These are phyloP conservation scores for Tenthredo amoena DNA, from an alignment of 2,888 invertebrate genomes.

Conservation along the genomic window DNA sequence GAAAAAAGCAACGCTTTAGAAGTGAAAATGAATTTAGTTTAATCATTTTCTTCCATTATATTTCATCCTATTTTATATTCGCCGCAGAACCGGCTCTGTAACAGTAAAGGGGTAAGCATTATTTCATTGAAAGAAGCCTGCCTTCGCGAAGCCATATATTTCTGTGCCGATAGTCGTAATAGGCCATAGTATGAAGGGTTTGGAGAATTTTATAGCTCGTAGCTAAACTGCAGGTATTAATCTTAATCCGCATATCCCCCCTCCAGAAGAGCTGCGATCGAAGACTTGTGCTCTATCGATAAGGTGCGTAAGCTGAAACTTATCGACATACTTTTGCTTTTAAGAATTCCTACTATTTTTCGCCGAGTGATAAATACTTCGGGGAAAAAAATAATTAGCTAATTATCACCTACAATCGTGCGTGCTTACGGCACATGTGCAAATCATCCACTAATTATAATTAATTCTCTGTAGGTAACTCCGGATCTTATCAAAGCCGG, in stretches of 20 bases:
- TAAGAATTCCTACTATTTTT: not conserved
- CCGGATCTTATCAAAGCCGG: not conserved
- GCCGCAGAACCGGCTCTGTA: too few relatives aligned
- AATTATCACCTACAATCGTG: not conserved
- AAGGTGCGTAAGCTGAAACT: not conserved
- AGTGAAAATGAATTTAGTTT: not conserved
- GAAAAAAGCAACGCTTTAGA: not conserved
- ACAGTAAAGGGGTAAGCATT: not conserved
- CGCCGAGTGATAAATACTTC: not conserved
- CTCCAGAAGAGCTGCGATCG: not conserved
- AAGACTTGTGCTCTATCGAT: not conserved
- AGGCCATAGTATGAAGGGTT: not conserved
- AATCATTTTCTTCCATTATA: not conserved
- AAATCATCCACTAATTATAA: not conserved
- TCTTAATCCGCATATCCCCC: not conserved
- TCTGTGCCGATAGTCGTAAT: not conserved
- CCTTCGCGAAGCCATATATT: not conserved
- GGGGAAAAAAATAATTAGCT: not conserved
- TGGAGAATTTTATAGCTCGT: not conserved
- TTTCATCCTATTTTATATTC: not conserved
- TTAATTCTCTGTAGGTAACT: not conserved
- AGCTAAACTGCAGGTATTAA: not conserved
- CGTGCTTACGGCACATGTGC: not conserved
- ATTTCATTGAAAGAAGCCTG: slow-evolving; percentile 13
- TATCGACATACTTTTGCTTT: not conserved